Percentiles rank a stretch among this genome's conserved stretches.
Conservation (phyloP, 2,888 invertebrate species). For the Platynereis dumerilii region DNA sequence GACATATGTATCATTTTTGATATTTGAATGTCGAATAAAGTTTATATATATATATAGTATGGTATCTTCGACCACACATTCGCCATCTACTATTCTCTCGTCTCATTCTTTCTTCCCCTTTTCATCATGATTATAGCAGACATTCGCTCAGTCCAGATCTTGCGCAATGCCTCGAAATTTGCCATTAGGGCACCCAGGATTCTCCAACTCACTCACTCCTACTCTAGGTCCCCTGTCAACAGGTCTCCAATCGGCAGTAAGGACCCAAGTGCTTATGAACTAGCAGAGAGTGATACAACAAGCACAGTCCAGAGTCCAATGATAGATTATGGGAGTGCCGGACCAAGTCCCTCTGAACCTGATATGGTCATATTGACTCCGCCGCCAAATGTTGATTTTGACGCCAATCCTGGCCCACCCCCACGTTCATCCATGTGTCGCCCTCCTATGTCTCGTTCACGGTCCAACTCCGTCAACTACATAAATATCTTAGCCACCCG, state of each 20-base stretch:
- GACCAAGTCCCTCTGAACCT: not conserved
- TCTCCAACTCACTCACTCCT: not conserved
- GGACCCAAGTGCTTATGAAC: conserved; percentile 18
- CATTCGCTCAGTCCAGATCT: conserved; percentile 35
- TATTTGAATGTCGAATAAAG: no score
- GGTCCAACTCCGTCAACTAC: conserved; percentile 12
- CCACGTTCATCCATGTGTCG: not conserved
- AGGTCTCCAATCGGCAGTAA: no score
- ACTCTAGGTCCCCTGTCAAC: not conserved
- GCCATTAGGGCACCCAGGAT: not conserved
- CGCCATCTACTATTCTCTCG: conserved; percentile 38
- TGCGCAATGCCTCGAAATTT: conserved; percentile 15
- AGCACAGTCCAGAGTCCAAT: conserved; percentile 13
- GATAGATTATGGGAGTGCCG: conserved; percentile 13
- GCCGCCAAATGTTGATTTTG: not conserved
- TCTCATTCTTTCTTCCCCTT: conserved; percentile 40
- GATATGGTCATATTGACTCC: conserved; percentile 5
- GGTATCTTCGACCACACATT: conserved; percentile 40
- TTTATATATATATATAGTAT: no score
- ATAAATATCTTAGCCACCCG: conserved; percentile 31
- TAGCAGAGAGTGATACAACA: conserved; percentile 10
- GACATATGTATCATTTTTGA: no score
- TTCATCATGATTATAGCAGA: conserved; percentile 39
- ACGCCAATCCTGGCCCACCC: not conserved
- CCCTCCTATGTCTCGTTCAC: not conserved